These are phyloP conservation scores for Myotis lucifugus DNA, from an alignment of 2,113 vertebrate species.

Conservation along the genomic window DNA sequence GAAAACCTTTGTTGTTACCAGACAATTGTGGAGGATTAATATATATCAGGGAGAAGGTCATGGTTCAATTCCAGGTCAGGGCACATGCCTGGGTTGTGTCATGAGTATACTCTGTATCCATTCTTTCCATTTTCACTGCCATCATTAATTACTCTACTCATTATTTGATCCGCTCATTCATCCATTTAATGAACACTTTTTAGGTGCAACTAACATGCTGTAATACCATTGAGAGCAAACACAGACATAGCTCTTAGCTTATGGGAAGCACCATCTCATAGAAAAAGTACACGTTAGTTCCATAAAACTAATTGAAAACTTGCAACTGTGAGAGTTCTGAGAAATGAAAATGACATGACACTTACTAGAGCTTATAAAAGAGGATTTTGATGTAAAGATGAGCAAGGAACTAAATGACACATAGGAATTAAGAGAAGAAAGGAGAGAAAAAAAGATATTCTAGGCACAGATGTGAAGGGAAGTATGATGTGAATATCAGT, in stretches of 20 bases:
- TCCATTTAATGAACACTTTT: neutral
- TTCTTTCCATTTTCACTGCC: neutral
- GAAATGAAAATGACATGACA: neutral
- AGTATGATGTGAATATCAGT: neutral
- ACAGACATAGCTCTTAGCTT: neutral
- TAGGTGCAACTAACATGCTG: neutral
- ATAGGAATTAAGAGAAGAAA: neutral
- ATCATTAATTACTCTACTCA: neutral
- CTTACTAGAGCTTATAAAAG: neutral
- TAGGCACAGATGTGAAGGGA: neutral
- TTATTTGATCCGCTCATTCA: neutral
- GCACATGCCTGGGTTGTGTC: neutral
- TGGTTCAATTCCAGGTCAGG: too few relatives aligned
- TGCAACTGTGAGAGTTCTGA: neutral
- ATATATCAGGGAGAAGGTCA: neutral
- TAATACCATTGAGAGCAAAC: neutral
- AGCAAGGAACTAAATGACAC: neutral
- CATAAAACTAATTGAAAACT: neutral
- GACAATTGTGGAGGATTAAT: neutral
- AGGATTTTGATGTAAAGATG: neutral
- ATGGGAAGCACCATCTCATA: neutral
- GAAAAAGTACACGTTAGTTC: neutral
- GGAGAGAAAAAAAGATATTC: neutral
- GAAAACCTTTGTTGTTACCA: neutral
- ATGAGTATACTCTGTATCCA: neutral